Conservation (phyloP, 2,797 vertebrate species). For the Esox masquinongy region DNA sequence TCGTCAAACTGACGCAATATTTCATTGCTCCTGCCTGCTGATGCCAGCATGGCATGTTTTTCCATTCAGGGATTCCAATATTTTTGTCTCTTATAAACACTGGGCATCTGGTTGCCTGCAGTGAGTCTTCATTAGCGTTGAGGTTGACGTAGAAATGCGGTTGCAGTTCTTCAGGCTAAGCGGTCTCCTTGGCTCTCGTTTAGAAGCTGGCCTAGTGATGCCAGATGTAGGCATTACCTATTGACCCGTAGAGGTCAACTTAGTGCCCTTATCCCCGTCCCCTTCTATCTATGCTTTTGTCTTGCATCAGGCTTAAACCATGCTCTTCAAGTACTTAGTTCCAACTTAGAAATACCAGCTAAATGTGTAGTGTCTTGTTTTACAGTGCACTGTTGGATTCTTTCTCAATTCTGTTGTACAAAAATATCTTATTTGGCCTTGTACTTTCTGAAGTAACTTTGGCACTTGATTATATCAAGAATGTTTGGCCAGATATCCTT, state of each 20-base stretch:
- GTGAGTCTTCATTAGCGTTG: constrained; percentile 40
- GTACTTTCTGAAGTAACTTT: constrained; percentile 42
- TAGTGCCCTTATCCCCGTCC: constrained; percentile 55
- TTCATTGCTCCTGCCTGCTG: constrained; percentile 50
- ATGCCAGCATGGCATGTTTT: constrained; percentile 70
- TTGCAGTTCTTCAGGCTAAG: constrained; percentile 48
- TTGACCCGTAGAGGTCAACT: constrained; percentile 67
- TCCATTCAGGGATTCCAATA: constrained; percentile 66
- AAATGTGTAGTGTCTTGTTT: constrained; percentile 41
- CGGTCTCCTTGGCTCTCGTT: constrained; percentile 52
- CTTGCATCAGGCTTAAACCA: constrained; percentile 34
- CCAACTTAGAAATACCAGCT: constrained; percentile 25
- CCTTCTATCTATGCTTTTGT: constrained; percentile 49
- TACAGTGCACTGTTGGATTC: constrained; percentile 49
- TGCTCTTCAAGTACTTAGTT: constrained; percentile 15
- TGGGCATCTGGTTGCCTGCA: constrained; percentile 66
- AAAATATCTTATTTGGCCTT: constrained; percentile 44
- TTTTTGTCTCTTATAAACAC: constrained; percentile 68
- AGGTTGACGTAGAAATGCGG: constrained; percentile 52
- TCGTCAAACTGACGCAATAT: constrained; percentile 68
- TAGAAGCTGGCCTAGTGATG: constrained; percentile 61
- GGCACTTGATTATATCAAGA: constrained; percentile 50
- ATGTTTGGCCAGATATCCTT: constrained; percentile 32
- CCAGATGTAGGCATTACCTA: constrained; percentile 75
- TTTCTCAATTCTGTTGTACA: constrained; percentile 42